phyloP scores from a whole-genome alignment of 2,797 vertebrate genomes.

The Mus spretus region DNA sequence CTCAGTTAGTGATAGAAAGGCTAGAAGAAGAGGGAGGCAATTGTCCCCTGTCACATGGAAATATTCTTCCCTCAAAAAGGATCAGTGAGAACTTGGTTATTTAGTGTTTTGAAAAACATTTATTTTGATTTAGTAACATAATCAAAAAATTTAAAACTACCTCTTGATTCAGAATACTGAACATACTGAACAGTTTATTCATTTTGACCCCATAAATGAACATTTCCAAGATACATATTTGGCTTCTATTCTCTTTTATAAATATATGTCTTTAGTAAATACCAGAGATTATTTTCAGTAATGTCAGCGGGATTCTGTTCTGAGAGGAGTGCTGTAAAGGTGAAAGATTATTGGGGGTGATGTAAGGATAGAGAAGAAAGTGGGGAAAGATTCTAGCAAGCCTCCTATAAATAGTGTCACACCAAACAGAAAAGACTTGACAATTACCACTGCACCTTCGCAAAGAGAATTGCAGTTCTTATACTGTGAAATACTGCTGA shows the following conservation, averaged over 20 bases:
- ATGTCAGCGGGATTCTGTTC: neutral
- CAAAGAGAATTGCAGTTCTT: conserved; percentile 29
- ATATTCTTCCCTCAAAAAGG: neutral
- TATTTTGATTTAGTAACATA: neutral
- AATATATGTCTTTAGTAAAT: neutral
- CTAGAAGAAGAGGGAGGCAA: neutral
- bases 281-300: neutral
- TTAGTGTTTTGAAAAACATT: neutral
- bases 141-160: conserved; percentile 22
- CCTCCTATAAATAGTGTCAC: conserved; percentile 53
- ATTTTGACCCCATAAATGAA: neutral
- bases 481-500: neutral
- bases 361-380: neutral
- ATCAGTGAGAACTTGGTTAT: neutral
- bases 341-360: neutral
- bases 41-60: neutral
- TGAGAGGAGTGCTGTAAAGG: neutral
- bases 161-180: neutral
- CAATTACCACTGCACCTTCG: conserved; percentile 41
- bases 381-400: neutral
- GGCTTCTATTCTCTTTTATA: neutral
- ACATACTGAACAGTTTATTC: neutral
- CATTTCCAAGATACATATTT: neutral
- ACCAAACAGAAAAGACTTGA: conserved; percentile 35
- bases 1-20: neutral